Evolutionary conservation across 2,797 vertebrate genomes (phyloP).

Genomic region (Myotis pilosus): DNA sequence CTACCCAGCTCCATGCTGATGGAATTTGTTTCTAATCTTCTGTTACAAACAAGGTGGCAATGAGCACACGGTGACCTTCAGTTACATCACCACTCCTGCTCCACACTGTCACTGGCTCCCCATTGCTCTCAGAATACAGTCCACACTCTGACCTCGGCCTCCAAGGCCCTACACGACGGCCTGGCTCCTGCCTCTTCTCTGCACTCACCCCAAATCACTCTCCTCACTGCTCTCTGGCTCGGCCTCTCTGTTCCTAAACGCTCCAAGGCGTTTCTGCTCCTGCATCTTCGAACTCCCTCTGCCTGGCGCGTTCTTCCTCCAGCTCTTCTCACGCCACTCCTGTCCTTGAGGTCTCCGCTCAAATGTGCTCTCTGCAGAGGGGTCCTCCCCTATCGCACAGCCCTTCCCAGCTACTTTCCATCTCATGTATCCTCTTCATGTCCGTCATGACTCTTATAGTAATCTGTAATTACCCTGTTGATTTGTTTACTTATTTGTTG

Average conservation of each 20-base stretch:
- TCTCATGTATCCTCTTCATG: neutral
- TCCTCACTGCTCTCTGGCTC: rapidly evolving
- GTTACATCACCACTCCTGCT: neutral
- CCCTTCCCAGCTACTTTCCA: neutral
- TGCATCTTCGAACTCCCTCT: too few relatives aligned
- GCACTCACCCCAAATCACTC: neutral
- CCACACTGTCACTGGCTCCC: neutral
- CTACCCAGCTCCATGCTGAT: neutral
- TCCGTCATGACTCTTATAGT: neutral
- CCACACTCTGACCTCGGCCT: neutral
- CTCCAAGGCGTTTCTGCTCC: neutral
- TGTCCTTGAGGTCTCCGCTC: neutral
- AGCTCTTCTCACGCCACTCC: neutral
- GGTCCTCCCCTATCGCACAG: neutral
- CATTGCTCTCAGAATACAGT: neutral
- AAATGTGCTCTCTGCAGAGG: neutral
- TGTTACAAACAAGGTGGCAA: neutral
- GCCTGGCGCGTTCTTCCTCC: neutral
- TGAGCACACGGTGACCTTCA: neutral
- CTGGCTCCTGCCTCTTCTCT: neutral
- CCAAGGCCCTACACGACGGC: too few relatives aligned
- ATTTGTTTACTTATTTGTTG: neutral
- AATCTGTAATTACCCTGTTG: neutral
- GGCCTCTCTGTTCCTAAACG: neutral
- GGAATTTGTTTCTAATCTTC: neutral